Conservation (phyloP, 2,797 vertebrate genomes). For the Limnodromus scolopaceus region DNA sequence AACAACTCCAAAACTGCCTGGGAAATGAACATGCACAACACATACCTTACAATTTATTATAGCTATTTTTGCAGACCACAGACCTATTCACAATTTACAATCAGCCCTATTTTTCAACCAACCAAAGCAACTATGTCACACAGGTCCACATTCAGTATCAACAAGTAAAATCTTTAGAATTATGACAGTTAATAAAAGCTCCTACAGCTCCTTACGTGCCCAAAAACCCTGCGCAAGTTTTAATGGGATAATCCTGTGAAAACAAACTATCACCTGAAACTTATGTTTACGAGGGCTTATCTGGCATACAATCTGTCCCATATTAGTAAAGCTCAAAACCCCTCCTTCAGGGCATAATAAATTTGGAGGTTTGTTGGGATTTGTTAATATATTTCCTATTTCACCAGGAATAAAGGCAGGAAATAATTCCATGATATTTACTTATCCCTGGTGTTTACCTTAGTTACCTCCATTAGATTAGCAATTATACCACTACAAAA, state of each 20-base stretch:
- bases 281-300: conserved; percentile 10
- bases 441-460: conserved; percentile 49
- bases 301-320: background rate
- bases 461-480: conserved; percentile 30
- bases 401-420: conserved; percentile 24
- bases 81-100: conserved; percentile 17
- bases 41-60: background rate
- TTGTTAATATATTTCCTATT: conserved; percentile 27
- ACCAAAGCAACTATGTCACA: background rate
- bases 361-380: conserved; percentile 14
- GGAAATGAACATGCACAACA: background rate
- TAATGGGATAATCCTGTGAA: conserved; percentile 2
- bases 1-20: background rate
- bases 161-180: conserved; percentile 32
- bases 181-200: conserved; percentile 15
- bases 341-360: conserved; percentile 21
- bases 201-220: background rate
- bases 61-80: conserved; percentile 6
- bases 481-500: conserved; percentile 50
- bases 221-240: background rate
- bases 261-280: conserved; percentile 30
- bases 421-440: conserved; percentile 49
- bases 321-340: conserved; percentile 1
- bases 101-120: conserved; percentile 5
- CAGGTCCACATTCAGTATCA: background rate